Base-by-base conservation (phyloP, 2,797 vertebrate species). In the Diplodus sargus region DNA sequence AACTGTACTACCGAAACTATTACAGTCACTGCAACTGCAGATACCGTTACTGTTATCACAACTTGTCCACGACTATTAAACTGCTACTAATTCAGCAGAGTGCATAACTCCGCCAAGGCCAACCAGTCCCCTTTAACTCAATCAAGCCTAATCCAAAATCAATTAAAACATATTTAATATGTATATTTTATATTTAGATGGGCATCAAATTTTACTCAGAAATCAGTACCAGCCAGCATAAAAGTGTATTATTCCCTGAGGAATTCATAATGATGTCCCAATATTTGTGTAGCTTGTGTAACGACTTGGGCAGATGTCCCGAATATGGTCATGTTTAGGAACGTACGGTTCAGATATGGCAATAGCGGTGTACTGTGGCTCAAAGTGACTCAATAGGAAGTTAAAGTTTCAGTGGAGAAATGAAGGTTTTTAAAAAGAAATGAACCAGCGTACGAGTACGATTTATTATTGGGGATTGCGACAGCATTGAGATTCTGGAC, bases 1-100 rank as follows among this genome's bases (percentile, higher is more conserved):
- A 30, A 59, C n/a, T 2, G 9, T n/a, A 49, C 10, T 5, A 2
- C 8, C 28, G 11, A 58, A 25, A 52, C 13, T 39, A 14, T 1
- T 23, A 1, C 22, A 28, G 62, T 34, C 13, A 70, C 42, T 72
- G 54, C 63, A 6, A 65, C 57, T 65, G 52, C 62, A 74, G 48
- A 14, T 43, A 48, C 22, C 62, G 43, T 52, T 15, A 30, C 39
- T 39, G 12, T 10, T 12, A 13, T 20, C 10, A 69, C 28, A 20
- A 56, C 8, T 39, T 39, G 9, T 39, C 39, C 39, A 11, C 11
- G 39, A 39, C 39, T 39, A 11, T 39, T 39, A 39, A 39, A 9
- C 39, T 39, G 2, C 34, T 8, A 45, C 39, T 39, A 2, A 39
- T 39, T 39, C 39, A 39, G 10, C 8, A 39, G 39, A 39, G 39